phyloP scores from a whole-genome alignment of 2,113 vertebrate species.

The Nestor notabilis region DNA sequence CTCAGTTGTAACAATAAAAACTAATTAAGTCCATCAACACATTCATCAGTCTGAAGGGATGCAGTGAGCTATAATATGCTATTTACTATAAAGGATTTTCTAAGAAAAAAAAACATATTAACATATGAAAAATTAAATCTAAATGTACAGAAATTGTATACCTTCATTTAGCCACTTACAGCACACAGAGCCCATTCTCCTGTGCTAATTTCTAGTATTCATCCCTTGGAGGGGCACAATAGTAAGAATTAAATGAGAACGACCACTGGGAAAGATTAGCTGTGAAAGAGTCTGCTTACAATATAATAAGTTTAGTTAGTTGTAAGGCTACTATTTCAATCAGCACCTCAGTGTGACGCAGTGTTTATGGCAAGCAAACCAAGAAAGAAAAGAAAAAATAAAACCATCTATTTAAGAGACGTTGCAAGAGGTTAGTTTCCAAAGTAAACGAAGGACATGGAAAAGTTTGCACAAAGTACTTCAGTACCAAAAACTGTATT shows the following conservation, averaged over 20 bases:
- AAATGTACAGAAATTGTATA: not conserved
- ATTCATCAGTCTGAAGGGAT: not conserved
- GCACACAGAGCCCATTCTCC: not conserved
- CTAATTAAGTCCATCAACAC: not conserved
- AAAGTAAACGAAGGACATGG: not conserved
- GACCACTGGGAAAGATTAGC: not conserved
- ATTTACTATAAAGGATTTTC: not conserved
- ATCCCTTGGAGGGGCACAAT: not conserved
- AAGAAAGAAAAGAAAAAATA: not conserved
- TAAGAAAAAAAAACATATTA: not conserved
- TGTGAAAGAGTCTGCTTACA: not conserved
- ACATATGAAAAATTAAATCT: not conserved
- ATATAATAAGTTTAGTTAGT: not conserved
- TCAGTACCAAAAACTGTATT: not conserved
- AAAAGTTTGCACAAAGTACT: not conserved
- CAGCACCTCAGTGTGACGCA: not conserved
- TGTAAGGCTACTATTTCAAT: not conserved
- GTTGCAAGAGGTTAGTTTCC: not conserved
- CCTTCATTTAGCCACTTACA: not conserved
- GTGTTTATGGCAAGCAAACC: not conserved
- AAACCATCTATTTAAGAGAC: not conserved
- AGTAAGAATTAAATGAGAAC: not conserved
- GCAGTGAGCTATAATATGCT: not conserved
- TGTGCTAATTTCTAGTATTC: not conserved
- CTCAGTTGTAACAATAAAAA: not conserved